These are phyloP conservation scores for Polypedilum vanderplanki DNA, from an alignment of 1,140 invertebrate genomes.

Conservation along the genomic window DNA sequence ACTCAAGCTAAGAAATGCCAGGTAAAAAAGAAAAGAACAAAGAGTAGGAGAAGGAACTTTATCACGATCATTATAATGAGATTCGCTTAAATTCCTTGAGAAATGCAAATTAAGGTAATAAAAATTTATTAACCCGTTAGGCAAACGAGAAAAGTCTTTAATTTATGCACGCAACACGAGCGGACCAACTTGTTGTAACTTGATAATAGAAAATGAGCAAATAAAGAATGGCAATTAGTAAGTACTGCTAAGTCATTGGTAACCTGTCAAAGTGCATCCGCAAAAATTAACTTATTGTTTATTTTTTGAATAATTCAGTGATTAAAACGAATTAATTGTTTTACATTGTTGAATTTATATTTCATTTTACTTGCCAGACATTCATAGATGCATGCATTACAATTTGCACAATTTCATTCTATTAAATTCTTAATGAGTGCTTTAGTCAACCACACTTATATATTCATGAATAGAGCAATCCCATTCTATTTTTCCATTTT, in stretches of 20 bases:
- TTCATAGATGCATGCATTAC: not conserved
- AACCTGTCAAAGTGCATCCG: not conserved
- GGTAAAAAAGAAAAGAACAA: no score
- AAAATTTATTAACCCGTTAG: slow-evolving; percentile 25
- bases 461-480: not conserved
- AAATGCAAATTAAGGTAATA: slow-evolving; percentile 23
- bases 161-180: slow-evolving; percentile 10
- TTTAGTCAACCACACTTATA: not conserved
- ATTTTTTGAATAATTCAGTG: not conserved
- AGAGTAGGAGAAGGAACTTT: no score
- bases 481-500: not conserved
- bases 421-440: not conserved
- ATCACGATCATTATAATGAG: not conserved
- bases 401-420: not conserved
- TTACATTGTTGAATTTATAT: not conserved
- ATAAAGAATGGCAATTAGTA: not conserved
- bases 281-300: not conserved
- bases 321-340: not conserved
- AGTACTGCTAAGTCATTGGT: not conserved
- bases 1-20: no score
- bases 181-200: not conserved
- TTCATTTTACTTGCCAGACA: not conserved
- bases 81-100: not conserved
- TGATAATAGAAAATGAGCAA: not conserved
- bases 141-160: not conserved